Percentiles rank a stretch among this genome's conserved stretches.
Conservation (phyloP, 2,888 invertebrate species). For the Drosophila longiperda region DNA sequence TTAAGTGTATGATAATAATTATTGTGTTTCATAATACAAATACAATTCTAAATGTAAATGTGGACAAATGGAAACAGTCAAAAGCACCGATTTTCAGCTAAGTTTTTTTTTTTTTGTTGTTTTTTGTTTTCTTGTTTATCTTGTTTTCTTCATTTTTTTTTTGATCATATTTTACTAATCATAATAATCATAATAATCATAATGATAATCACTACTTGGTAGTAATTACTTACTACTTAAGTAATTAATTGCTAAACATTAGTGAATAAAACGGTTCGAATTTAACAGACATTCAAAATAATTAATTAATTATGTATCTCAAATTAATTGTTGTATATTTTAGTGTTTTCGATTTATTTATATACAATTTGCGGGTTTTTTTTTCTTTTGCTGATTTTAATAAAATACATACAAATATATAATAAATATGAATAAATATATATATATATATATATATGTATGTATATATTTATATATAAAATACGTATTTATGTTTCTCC, state of each 20-base stretch:
- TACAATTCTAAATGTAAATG: constrained; percentile 79
- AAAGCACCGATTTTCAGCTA: constrained; percentile 86
- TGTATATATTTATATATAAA: constrained; percentile 71
- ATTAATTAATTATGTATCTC: constrained; percentile 31
- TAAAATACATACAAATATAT: constrained; percentile 71
- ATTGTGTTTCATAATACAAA: constrained; percentile 82
- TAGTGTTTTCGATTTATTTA: constrained; percentile 17
- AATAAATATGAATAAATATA: constrained; percentile 46
- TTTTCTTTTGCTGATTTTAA: constrained; percentile 30
- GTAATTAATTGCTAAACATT: constrained; percentile 54
- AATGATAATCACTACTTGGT: constrained; percentile 58
- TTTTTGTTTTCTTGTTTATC: constrained; percentile 29
- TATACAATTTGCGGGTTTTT: constrained; percentile 33
- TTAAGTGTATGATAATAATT: constrained; percentile 42
- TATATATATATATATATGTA: constrained; percentile 15
- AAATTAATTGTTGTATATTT: constrained; percentile 16
- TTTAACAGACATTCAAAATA: constrained; percentile 36
- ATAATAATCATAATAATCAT: constrained; percentile 68
- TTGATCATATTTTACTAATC: constrained; percentile 66
- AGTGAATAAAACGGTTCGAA: constrained; percentile 43
- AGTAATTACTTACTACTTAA: constrained; percentile 37
- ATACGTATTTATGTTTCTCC: constrained; percentile 55
- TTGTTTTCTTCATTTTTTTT: constrained; percentile 46
- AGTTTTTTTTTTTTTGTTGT: constrained; percentile 69
- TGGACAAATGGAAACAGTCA: constrained; percentile 85